phyloP scores from a whole-genome alignment of 2,797 vertebrate species.

The Nyctibius grandis region DNA sequence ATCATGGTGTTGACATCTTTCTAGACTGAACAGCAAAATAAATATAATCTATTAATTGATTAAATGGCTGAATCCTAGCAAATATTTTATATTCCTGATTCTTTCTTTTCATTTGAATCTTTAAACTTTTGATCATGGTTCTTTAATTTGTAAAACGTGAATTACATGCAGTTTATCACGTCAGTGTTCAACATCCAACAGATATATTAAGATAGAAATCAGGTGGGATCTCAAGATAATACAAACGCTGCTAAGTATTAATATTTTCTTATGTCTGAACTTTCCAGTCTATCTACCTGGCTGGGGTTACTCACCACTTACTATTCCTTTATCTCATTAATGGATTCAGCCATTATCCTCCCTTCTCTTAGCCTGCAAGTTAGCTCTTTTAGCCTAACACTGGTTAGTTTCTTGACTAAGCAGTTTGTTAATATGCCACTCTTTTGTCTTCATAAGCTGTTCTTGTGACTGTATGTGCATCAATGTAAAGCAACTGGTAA shows the following conservation, averaged over 20 bases:
- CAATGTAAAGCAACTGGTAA: background rate
- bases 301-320: background rate
- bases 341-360: background rate
- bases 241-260: background rate
- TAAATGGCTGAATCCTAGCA: background rate
- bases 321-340: background rate
- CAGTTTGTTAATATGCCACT: background rate
- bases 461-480: background rate
- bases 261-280: background rate
- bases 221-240: background rate
- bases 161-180: background rate
- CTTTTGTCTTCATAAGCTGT: background rate
- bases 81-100: background rate
- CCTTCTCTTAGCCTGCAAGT: background rate
- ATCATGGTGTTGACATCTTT: background rate
- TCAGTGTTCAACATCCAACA: background rate
- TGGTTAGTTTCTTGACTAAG: background rate
- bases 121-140: background rate
- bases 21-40: background rate
- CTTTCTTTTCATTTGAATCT: background rate
- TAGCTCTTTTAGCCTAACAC: background rate
- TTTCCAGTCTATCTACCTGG: background rate
- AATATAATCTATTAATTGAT: background rate
- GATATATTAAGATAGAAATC: background rate
- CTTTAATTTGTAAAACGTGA: background rate